These are phyloP conservation scores for Hapalemur alaotrensis DNA, from an alignment of 2,797 vertebrate genomes.

Conservation along the genomic window DNA sequence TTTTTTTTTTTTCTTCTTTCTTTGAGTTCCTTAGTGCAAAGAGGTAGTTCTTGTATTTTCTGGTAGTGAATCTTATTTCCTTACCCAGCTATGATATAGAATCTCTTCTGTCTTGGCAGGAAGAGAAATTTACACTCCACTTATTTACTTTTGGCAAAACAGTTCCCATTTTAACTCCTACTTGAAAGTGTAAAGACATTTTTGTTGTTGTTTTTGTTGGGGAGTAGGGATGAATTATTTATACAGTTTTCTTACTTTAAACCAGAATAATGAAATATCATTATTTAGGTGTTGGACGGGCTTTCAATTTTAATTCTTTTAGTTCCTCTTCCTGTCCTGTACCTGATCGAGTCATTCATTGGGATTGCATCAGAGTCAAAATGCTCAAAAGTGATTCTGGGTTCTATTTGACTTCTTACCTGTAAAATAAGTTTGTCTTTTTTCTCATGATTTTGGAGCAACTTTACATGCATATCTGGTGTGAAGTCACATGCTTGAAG, in stretches of 20 bases:
- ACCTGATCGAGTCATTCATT: not conserved
- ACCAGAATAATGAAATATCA: slow-evolving; percentile 26
- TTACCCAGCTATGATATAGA: slow-evolving; percentile 65
- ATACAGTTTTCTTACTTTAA: slow-evolving; percentile 71
- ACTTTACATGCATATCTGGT: not conserved
- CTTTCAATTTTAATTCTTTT: slow-evolving; percentile 49
- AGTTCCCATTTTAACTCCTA: slow-evolving; percentile 75
- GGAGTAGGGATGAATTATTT: slow-evolving; percentile 61
- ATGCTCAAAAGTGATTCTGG: slow-evolving; percentile 20
- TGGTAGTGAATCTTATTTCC: slow-evolving; percentile 62
- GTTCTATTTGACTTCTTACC: not conserved
- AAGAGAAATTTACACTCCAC: slow-evolving; percentile 71
- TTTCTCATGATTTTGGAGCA: not conserved
- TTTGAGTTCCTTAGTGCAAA: slow-evolving; percentile 1
- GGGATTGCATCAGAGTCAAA: slow-evolving; percentile 1
- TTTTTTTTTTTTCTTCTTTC: slow-evolving; percentile 30
- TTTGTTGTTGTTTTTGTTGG: slow-evolving; percentile 60
- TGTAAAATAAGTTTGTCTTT: not conserved
- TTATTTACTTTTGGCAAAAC: slow-evolving; percentile 63
- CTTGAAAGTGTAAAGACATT: slow-evolving; percentile 77
- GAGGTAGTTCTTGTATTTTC: slow-evolving; percentile 40
- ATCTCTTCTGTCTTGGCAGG: slow-evolving; percentile 60
- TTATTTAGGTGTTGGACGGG: slow-evolving; percentile 55
- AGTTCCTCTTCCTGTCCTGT: accelerated
- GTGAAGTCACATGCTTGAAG: not conserved